Conservation (phyloP, 2,888 invertebrate species). For the Malacosoma neustria region DNA sequence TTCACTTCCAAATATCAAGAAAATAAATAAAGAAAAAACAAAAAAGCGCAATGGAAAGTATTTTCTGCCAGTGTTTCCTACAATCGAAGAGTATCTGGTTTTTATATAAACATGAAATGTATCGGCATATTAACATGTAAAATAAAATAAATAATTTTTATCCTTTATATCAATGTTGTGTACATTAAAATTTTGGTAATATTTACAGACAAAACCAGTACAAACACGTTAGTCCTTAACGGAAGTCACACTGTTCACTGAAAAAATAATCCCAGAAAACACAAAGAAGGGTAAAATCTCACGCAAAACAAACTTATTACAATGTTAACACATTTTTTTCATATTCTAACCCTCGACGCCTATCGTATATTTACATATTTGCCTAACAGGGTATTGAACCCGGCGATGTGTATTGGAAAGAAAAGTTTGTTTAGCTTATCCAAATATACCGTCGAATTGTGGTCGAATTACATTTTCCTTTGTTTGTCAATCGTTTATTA, state of each 20-base stretch:
- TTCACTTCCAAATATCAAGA: too few species aligned
- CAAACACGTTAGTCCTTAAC: too few species aligned
- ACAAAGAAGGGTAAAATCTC: slow-evolving; percentile 5
- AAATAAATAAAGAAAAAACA: too few species aligned
- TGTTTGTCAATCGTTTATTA: too few species aligned
- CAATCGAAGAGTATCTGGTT: too few species aligned
- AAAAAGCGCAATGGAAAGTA: too few species aligned
- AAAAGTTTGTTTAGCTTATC: not conserved
- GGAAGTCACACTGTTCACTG: not conserved
- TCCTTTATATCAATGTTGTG: not conserved
- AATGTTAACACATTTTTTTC: slow-evolving; percentile 18
- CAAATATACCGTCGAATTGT: not conserved
- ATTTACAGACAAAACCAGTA: too few species aligned
- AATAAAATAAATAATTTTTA: too few species aligned
- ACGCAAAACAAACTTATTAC: slow-evolving; percentile 7
- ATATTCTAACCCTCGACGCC: not conserved
- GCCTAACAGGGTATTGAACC: not conserved
- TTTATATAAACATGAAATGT: too few species aligned
- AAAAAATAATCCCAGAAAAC: not conserved
- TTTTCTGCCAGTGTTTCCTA: too few species aligned
- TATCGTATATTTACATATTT: not conserved
- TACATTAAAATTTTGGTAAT: too few species aligned
- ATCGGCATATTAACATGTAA: too few species aligned
- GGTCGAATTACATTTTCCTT: not conserved
- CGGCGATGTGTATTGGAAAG: not conserved